phyloP scores from a whole-genome alignment of 2,888 invertebrate genomes.

The Drosophila limbata region DNA sequence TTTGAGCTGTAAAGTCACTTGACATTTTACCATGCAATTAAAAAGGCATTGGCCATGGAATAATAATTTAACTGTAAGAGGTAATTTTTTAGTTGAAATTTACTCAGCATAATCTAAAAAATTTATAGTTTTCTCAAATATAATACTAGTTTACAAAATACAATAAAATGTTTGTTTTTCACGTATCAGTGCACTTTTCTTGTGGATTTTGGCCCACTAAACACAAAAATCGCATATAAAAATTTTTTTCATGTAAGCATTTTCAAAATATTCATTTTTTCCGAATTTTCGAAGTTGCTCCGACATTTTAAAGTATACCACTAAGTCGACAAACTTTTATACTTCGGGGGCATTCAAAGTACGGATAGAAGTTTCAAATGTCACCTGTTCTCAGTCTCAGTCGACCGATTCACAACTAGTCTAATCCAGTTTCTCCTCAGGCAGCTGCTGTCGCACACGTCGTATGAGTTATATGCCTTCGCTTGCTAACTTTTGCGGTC shows the following conservation, averaged over 20 bases:
- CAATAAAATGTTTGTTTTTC: too few relatives aligned
- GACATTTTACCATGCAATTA: constrained; percentile 64
- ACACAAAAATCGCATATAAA: too few relatives aligned
- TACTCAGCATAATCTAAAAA: background rate
- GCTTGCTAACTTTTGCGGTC: constrained; percentile 58
- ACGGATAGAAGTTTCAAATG: constrained; percentile 29
- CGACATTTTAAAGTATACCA: too few relatives aligned
- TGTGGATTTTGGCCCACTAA: too few relatives aligned
- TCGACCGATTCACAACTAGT: constrained; percentile 6
- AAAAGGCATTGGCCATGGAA: constrained; percentile 56
- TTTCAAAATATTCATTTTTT: too few relatives aligned
- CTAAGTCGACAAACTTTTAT: too few relatives aligned
- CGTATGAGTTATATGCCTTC: constrained; percentile 65
- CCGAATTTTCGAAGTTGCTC: too few relatives aligned
- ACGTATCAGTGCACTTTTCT: too few relatives aligned
- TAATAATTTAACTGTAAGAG: constrained; percentile 36
- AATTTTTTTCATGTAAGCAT: too few relatives aligned
- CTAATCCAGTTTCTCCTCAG: constrained; percentile 25
- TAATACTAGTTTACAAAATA: too few relatives aligned
- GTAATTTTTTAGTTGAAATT: background rate
- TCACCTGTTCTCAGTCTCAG: constrained; percentile 20
- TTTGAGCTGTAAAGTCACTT: constrained; percentile 47
- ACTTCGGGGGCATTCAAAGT: constrained; percentile 38
- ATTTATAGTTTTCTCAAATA: background rate
- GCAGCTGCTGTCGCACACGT: constrained; percentile 64